These are phyloP conservation scores for Phymorhynchus buccinoides DNA, from an alignment of 1,140 invertebrate genomes.

Conservation along the genomic window DNA sequence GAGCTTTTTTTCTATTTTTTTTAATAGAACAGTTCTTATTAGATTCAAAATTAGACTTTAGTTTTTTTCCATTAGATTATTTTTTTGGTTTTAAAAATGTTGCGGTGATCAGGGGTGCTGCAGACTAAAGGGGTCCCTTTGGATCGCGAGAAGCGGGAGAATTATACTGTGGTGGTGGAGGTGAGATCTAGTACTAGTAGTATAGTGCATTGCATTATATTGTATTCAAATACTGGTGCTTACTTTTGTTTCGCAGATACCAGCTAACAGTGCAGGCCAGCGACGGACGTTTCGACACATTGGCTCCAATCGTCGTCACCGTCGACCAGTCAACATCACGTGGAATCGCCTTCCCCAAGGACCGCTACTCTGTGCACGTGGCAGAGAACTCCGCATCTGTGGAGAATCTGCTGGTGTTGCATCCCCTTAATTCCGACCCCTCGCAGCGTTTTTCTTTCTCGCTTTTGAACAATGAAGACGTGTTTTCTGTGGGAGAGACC, in stretches of 20 bases:
- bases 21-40: no score
- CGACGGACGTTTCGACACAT: conserved; percentile 77
- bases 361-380: conserved; percentile 85
- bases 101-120: conserved; percentile 69
- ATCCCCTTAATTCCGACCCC: conserved; percentile 86
- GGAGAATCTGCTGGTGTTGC: conserved; percentile 85
- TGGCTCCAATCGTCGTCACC: conserved; percentile 74
- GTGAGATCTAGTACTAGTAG: conserved; percentile 44
- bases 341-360: conserved; percentile 86
- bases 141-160: conserved; percentile 75
- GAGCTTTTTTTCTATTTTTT: no score
- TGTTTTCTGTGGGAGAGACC: conserved; percentile 64
- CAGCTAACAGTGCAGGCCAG: conserved; percentile 74
- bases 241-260: conserved; percentile 59
- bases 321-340: conserved; percentile 82
- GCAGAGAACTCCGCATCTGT: conserved; percentile 89
- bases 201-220: no score
- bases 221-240: no score
- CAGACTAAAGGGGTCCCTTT: conserved; percentile 67
- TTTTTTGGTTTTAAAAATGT: no score
- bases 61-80: no score
- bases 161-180: conserved; percentile 65
- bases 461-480: conserved; percentile 78
- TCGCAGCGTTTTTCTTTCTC: conserved; percentile 91
- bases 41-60: no score